Base-by-base conservation (phyloP, 2,888 invertebrate species). In the Drosophila imparisetae region DNA sequence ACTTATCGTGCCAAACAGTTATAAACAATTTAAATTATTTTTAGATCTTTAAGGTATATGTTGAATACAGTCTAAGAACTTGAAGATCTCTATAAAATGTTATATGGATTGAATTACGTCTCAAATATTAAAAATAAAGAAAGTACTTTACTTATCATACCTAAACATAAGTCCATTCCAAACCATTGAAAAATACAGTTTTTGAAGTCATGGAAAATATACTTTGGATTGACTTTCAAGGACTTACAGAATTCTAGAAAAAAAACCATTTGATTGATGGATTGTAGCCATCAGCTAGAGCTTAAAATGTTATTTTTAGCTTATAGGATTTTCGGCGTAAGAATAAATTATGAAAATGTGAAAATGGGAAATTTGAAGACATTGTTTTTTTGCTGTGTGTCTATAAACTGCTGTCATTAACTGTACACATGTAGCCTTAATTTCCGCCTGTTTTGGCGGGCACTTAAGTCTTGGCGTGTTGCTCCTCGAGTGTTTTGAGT, bases 401-500 rank as follows among this genome's bases (percentile, higher is more conserved):
- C 15, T 34, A 18, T 13, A 67, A 59, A 29, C n/a, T 15, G 29
- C 7, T 34, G 11, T 13, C 29, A 57, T 57, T 27, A 38, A 11
- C 8, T 54, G 34, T 15, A 34, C 24, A 21, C n/a, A 40, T 36
- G 40, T 48, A 36, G 36, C 11, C 53, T 18, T 24, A 8, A 48
- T 52, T 36, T 36, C 48, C 48, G 49, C 15, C 32, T 5, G 24
- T 15, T 34, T 34, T 24, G 45, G 3, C 80, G 83, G 27, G 78
- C 38, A 80, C 73, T 48, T 18, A 50, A 59, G 24, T 49, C 24
- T 57, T 66, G 63, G 21, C 45, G 42, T 61, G 58, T 30, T 57
- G 34, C 13, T n/a, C 10, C 13, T n/a, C 11, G 32, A 11, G 29
- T 38, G 15, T 45, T 71, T 70, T 65, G 55, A 71, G 66, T 66